Evolutionary conservation across 2,888 invertebrate species (phyloP), one percentile per base, ranked within the genome.

Genomic region (Lochmaea capreae): DNA sequence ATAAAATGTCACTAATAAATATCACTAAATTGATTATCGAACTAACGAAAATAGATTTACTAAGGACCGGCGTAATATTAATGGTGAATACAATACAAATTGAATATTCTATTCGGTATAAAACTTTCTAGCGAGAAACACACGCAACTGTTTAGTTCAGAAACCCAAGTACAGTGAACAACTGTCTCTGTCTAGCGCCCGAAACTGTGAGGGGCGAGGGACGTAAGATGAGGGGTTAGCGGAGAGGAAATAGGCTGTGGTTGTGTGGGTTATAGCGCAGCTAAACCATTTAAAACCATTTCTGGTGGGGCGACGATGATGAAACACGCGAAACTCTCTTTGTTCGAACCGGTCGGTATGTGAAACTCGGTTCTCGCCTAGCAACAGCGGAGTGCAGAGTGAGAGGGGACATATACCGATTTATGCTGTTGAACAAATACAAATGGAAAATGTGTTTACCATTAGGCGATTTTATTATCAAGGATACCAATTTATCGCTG

Each of bases 231-330:
- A 69, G 42, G 72, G 76, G 76, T 63, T n/a, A 68, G 54, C 54
- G 54, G 69, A 63, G 75, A 72, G 65, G 74, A 66, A 76, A 66
- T 72, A 72, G 78, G 76, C 73, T 76, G 73, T 79, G 78, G 76
- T 79, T 78, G 79, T 79, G 73, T 79, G 79, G 79, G 79, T 76
- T 76, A 79, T 76, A 78, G 80, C 82, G 81, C 81, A 79, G 77
- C 72, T 70, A 78, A 81, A 82, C 81, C 82, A 81, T 77, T 79
- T 76, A 76, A 79, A 80, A 82, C 79, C 80, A 79, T 77, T 72
- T 70, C 76, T 59, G 73, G 79, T 73, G 76, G 79, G 78, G 78
- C 75, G 75, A 74, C 70, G 74, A 75, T 78, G 77, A 79, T 76
- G 77, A 80, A 78, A 78, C 73, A 67, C 78, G 78, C 77, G 79